Conservation (phyloP, 2,888 invertebrate species). For the Neria commutata region DNA sequence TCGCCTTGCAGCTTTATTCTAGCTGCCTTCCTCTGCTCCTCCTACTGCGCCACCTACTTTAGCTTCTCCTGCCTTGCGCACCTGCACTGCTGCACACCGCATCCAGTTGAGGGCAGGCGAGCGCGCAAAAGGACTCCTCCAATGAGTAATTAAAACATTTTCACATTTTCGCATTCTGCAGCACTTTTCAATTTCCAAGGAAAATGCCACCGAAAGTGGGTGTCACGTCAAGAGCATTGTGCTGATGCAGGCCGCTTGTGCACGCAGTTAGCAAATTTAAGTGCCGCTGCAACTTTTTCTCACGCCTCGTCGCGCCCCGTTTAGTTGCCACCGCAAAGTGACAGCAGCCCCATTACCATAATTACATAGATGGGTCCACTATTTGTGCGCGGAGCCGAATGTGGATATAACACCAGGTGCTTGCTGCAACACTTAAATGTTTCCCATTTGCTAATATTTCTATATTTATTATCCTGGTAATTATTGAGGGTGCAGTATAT, state of each 20-base stretch:
- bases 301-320: constrained; percentile 13
- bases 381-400: too few relatives aligned
- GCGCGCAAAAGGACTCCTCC: constrained; percentile 30
- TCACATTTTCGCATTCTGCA: constrained; percentile 35
- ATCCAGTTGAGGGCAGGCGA: too few relatives aligned
- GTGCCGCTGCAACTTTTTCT: constrained; percentile 4
- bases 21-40: neutral
- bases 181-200: constrained; percentile 21
- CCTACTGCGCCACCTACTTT: neutral
- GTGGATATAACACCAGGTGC: too few relatives aligned
- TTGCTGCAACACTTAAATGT: too few relatives aligned
- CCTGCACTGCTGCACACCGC: neutral
- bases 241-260: neutral
- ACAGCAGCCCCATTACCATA: constrained; percentile 18
- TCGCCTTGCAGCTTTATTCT: neutral
- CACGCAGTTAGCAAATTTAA: constrained; percentile 16
- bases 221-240: constrained; percentile 13
- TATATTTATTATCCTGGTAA: too few relatives aligned
- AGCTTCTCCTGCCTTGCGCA: too few relatives aligned
- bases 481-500: too few relatives aligned
- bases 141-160: constrained; percentile 60
- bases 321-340: too few relatives aligned
- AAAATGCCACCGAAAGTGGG: constrained; percentile 7
- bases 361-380: too few relatives aligned
- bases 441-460: too few relatives aligned